Evolutionary conservation across 2,797 vertebrate genomes (phyloP).

Genomic region (Sebastes glaucus): DNA sequence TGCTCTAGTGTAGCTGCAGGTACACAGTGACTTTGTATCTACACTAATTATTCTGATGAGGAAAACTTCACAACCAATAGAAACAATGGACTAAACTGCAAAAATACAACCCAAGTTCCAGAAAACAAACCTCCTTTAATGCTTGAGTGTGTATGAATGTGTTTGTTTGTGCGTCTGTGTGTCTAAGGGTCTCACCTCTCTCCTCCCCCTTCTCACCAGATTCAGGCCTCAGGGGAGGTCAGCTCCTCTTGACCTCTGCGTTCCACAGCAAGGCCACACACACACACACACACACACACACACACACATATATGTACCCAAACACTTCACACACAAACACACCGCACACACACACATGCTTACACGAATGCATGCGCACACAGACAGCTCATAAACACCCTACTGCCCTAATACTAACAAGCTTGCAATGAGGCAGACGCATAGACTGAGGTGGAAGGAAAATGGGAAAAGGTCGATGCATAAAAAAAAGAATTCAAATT

Average conservation of each 20-base stretch:
- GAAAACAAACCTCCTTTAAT: neutral
- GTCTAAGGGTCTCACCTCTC: slow-evolving; percentile 34
- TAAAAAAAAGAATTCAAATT: neutral
- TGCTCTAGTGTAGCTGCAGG: neutral
- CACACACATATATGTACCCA: slow-evolving; percentile 52
- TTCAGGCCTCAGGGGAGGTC: slow-evolving; percentile 75
- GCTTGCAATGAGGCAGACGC: slow-evolving; percentile 22
- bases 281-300: slow-evolving; percentile 52
- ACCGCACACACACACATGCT: neutral
- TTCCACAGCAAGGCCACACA: slow-evolving; percentile 76
- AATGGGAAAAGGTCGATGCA: neutral
- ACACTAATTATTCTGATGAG: neutral
- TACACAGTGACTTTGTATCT: neutral
- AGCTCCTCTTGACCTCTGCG: slow-evolving; percentile 80
- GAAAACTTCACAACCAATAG: neutral
- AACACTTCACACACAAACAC: slow-evolving; percentile 27
- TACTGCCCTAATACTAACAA: slow-evolving; percentile 1
- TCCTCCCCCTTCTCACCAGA: slow-evolving; percentile 61
- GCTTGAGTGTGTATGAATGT: neutral
- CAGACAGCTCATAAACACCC: slow-evolving; percentile 49
- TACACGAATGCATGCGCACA: neutral
- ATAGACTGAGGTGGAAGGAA: neutral
- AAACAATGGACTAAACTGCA: neutral
- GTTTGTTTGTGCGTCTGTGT: slow-evolving; percentile 4
- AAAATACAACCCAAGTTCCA: neutral